Evolutionary conservation across 2,888 invertebrate genomes (phyloP), one percentile per base, ranked within the genome.

Genomic region (Drosophila pegasa): DNA sequence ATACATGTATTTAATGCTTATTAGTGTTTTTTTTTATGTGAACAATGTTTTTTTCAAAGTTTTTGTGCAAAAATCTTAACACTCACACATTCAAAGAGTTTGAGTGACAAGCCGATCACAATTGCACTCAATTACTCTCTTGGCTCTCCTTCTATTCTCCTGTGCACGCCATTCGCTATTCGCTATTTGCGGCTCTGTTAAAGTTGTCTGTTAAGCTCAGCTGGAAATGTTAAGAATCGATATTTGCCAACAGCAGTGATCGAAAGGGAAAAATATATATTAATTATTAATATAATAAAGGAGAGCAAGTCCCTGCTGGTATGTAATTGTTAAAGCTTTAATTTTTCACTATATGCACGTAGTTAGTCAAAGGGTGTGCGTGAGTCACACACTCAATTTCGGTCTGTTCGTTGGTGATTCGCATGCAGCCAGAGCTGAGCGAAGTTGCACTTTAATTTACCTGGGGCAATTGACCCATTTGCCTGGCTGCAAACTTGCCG

Each of bases 381-480:
- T 9, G 3, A 62, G 63, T 50, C 16, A 6, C 3, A 6, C 25
- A n/a, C 20, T n/a, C 2, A 16, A 0, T 8, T 25, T 2, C 8
- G 10, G 3, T 14, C n/a, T 22, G 20, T 3, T 6, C 7, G n/a
- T n/a, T 33, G 14, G 16, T 9, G 3, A 9, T 9, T 48, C 47
- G 25, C 14, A 27, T 12, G 38, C 47, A 29, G 61, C 27, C 16
- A 5, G 10, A 58, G 33, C 43, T 38, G 18, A 41, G 56, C 20
- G 31, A 18, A 22, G 47, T 35, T 27, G 41, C 40, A 27, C 54
- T 68, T 62, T 59, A 65, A 76, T 62, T 67, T 67, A 55, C 76
- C 63, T 63, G 52, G 16, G 63, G 57, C 75, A 75, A 69, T 76
- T 76, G 75, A 76, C 65, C 75, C 76, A 72, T 45, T 76, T 77